Evolutionary conservation across 1,140 invertebrate species (phyloP).

Genomic region (Camponotus floridanus): DNA sequence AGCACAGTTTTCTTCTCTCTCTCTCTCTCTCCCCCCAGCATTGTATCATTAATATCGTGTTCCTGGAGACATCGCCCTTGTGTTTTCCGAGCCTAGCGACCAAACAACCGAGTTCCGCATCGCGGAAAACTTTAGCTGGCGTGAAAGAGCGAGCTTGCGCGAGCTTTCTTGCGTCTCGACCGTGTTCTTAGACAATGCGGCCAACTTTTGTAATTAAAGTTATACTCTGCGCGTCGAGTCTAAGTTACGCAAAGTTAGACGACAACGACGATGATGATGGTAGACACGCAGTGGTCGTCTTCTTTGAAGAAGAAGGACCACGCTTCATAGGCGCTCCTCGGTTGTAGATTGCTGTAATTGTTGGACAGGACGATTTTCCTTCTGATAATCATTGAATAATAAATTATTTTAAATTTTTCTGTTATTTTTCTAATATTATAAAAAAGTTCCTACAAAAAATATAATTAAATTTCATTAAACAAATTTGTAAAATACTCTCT

Average conservation of each 20-base stretch:
- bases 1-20: conserved; percentile 13
- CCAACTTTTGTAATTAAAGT: conserved; percentile 82
- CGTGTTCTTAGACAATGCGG: conserved; percentile 79
- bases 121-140: conserved; percentile 57
- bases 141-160: conserved; percentile 40
- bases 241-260: conserved; percentile 77
- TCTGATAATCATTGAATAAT: not conserved
- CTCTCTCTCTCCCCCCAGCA: not conserved
- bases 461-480: not conserved
- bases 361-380: conserved; percentile 11
- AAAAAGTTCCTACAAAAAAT: not conserved
- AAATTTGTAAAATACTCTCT: not conserved
- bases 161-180: conserved; percentile 72
- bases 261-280: conserved; percentile 35
- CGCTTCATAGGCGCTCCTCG: conserved; percentile 28
- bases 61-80: conserved; percentile 50
- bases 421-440: not conserved
- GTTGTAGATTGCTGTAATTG: conserved; percentile 29
- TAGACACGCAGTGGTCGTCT: conserved; percentile 20
- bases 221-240: conserved; percentile 76
- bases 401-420: conserved; percentile 4
- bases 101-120: conserved; percentile 44
- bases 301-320: conserved; percentile 37
- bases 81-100: conserved; percentile 53
- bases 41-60: conserved; percentile 46